A percentile compares a stretch with the other conserved stretches of the same genome.
Evolutionary conservation across 2,888 invertebrate species (phyloP).

Genomic region (Drepanosiphum platanoidis): DNA sequence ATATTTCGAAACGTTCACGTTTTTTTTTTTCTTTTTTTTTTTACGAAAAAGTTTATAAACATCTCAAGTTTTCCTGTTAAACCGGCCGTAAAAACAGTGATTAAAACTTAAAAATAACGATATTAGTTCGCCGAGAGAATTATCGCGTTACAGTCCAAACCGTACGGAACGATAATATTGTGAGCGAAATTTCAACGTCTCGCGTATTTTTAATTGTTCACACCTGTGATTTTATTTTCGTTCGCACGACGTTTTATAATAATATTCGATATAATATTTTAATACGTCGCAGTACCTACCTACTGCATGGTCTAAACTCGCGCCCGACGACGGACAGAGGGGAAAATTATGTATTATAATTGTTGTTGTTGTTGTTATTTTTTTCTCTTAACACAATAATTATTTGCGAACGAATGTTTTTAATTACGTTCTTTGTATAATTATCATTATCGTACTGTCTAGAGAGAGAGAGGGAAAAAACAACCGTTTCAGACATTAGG

Average conservation of each 20-base stretch:
- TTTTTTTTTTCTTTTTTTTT: background rate
- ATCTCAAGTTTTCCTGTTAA: constrained; percentile 16
- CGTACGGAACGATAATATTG: background rate
- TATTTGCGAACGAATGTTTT: background rate
- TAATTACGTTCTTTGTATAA: too few species aligned
- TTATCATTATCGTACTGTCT: background rate
- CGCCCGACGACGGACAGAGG: too few species aligned
- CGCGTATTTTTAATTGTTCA: background rate
- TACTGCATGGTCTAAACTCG: too few species aligned
- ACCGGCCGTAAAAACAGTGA: constrained; percentile 7
- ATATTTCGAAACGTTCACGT: background rate
- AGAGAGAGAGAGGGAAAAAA: too few species aligned
- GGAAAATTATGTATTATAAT: too few species aligned
- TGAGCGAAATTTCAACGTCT: too few species aligned
- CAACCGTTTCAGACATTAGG: background rate
- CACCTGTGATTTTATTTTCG: constrained; percentile 27
- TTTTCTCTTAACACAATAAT: too few species aligned
- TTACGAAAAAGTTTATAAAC: constrained; percentile 16
- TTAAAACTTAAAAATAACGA: constrained; percentile 45
- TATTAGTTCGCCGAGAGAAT: background rate
- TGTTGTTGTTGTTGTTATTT: background rate
- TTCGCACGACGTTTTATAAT: background rate
- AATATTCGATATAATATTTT: too few species aligned
- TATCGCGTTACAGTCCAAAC: background rate
- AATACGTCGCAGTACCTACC: too few species aligned